Evolutionary conservation across 2,797 vertebrate species (phyloP), one percentile per base, ranked within the genome.

Genomic region (Hoplostethus mediterraneus): DNA sequence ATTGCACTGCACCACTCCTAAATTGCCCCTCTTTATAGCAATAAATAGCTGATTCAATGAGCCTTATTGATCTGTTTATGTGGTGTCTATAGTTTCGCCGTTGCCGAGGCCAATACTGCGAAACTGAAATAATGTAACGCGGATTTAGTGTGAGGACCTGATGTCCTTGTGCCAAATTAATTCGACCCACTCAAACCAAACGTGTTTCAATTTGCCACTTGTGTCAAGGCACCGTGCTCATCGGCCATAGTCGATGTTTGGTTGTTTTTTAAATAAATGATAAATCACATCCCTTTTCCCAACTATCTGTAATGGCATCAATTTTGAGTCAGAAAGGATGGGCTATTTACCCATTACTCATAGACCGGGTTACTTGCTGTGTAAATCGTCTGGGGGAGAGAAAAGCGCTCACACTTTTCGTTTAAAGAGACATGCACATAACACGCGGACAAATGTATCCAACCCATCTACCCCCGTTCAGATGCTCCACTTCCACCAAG

Each of bases 401-500:
- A 36, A 36, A 36, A 36, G 33, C 33, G 6, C 33, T 28, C 33
- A 36, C 33, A 36, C 33, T 36, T 36, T 36, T 36, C 1, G 7
- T 36, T 36, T 36, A 17, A 49, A 52, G 25, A 36, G 6, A 10
- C 45, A 63, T 7, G 11, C 53, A 47, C 40, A 53, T 14, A 16
- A 67, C 36, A 72, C 49, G 68, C 38, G 58, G n/a, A 60, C 47
- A 47, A 49, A 55, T 55, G 44, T 58, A 10, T 65, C 38, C 57
- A 63, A n/a, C 56, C 63, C 55, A 30, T 42, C 36, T 12, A 10
- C 10, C 2, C 8, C 28, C 4, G 14, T 31, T 12, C 14, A 38
- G 30, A 47, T 55, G 49, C 68, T 63, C 47, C 65, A 38, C 74
- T 54, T 58, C 48, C 44, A 36, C 71, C 66, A 79, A 79, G 81